A percentile compares a stretch with the other conserved stretches of the same genome.
Conservation (phyloP, 2,888 invertebrate genomes). For the Yponomeuta cagnagella region DNA sequence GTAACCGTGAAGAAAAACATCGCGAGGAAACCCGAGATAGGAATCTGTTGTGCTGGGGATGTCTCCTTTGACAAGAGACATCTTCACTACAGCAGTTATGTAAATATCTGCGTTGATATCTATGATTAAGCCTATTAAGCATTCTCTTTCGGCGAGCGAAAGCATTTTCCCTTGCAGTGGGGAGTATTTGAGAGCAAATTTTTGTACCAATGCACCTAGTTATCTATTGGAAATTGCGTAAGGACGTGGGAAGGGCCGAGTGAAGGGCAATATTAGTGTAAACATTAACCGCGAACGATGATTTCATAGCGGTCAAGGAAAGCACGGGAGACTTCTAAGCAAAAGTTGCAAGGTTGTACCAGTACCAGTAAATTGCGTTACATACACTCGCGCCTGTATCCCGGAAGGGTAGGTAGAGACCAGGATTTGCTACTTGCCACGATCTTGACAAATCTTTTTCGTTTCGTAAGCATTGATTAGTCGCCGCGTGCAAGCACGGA, state of each 20-base stretch:
- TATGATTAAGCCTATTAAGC: no score
- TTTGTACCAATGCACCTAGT: neutral
- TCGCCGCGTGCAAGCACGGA: no score
- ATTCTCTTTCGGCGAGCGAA: no score
- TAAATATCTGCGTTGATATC: no score
- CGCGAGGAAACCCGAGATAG: no score
- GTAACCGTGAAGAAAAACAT: no score
- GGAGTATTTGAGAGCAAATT: neutral
- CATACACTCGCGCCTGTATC: neutral
- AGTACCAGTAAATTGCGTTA: neutral
- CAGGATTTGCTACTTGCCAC: neutral
- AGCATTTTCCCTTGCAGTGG: no score
- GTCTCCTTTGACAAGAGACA: no score
- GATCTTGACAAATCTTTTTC: neutral
- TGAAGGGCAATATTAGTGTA: conserved; percentile 49
- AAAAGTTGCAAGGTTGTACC: neutral
- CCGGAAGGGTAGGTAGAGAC: no score
- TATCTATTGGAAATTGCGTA: conserved; percentile 31
- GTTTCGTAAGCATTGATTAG: no score
- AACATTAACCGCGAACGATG: conserved; percentile 44
- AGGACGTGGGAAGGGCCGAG: conserved; percentile 48
- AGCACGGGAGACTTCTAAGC: conserved; percentile 22
- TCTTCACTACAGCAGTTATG: no score
- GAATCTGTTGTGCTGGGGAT: no score
- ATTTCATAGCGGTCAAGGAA: conserved; percentile 69